Evolutionary conservation across 37 sponge, comb jelly and placozoan species (phyloP), one percentile per base, ranked within the genome.

Genomic region (Ianthella basta): DNA sequence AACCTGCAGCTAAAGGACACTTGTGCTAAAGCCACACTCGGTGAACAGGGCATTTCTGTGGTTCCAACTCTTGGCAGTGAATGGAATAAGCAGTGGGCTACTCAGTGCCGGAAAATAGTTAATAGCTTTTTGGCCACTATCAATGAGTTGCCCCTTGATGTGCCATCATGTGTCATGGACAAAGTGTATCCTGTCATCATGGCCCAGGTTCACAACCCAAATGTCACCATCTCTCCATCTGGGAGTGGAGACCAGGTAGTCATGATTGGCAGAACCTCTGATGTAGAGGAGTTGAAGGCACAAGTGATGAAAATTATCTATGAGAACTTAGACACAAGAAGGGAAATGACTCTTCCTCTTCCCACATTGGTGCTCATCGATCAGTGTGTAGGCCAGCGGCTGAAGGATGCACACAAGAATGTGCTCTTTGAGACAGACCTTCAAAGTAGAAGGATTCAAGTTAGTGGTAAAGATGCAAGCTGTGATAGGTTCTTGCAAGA

Each of bases 171-270:
- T 30, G 30, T 72, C 36, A 40, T 40, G 4, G 39, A 40, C 19
- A 72, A 8, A 38, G 12, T 72, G 10, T 72, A 72, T 33, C 73
- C 73, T 37, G 73, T 72, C 13, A 72, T 72, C 35, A 12, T 72
- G 13, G 73, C 35, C 12, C 32, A 33, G 10, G 39, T 72, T 8
- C 12, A 72, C 39, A 33, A 15, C 18, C 30, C 73, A 72, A 8
- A 72, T 30, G 73, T 72, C 20, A 38, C 73, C 19, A 13, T 72
- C 35, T 37, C 32, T 32, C 39, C 19, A 33, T 72, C 73, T 34
- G 39, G 14, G 16, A 10, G 20, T 30, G 8, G 20, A 13, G 39
- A 30, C 12, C 21, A 33, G 14, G 41, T 72, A 34, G 15, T 18
- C 18, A 20, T 72, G 5, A 40, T 72, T 15, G 73, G 73, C 10